Evolutionary conservation across 2,113 vertebrate genomes (phyloP), one percentile per base, ranked within the genome.

Genomic region (Hepsetus odoe): DNA sequence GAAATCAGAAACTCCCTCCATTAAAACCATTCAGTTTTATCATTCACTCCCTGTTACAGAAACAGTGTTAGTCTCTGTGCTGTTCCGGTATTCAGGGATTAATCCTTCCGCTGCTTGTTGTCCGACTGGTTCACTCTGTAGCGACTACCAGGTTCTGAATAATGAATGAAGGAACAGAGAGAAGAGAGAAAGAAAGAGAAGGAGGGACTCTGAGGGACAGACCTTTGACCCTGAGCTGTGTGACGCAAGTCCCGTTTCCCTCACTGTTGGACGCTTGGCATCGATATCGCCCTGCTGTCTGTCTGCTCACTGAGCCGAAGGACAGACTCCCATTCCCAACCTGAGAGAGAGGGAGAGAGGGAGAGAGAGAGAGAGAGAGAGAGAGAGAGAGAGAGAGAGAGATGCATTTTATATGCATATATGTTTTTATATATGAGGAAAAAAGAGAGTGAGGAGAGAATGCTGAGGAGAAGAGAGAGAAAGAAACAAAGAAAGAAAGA

Each of bases 171-270:
- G 22, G 49, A n/a, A 20, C 18, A 20, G 49, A n/a, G 49, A 5
- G 49, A 8, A 20, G 18, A 7, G 2, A n/a, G 49, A 20, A 14
- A 49, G 18, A 20, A 8, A 20, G 18, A 7, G 2, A n/a, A 20
- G 20, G 24, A 49, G 18, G 16, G 9, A 14, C 1, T 18, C 0
- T 96, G 96, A 0, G 96, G 94, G 16, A 32, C 90, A 90, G 80
- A 99, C 97, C 97, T 95, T 95, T 96, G 86, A 99, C 93, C 9
- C 94, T 92, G 71, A 99, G 93, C 0, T 87, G 92, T 18, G 94
- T 96, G 76, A 91, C 69, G 53, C 94, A 90, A 74, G 88, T 94
- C 85, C 90, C 26, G 3, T 91, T 94, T 78, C 97, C 97, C 90
- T 98, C 95, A 0, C 90, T 84, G 86, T 94, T 98, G 88, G 92